These are phyloP conservation scores for Eidolon helvum DNA, from an alignment of 2,113 vertebrate species.

Conservation along the genomic window DNA sequence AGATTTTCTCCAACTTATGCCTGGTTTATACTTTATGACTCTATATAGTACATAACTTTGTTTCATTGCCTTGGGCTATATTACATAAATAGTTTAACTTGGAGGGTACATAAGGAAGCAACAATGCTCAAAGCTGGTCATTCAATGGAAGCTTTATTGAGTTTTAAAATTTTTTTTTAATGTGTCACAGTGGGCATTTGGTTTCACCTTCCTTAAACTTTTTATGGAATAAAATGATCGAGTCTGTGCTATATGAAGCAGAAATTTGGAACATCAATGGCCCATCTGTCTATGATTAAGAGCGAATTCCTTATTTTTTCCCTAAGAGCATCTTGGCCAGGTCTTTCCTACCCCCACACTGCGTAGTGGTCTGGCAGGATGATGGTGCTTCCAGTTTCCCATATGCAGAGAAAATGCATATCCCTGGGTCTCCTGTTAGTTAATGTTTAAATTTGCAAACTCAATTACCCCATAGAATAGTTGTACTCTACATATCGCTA, in stretches of 20 bases:
- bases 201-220: background rate
- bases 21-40: background rate
- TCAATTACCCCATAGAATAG: background rate
- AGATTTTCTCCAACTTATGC: background rate
- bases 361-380: fast-evolving
- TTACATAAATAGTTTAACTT: background rate
- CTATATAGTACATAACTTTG: background rate
- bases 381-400: background rate
- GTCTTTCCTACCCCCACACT: background rate
- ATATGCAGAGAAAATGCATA: background rate
- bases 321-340: background rate
- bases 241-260: background rate
- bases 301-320: background rate
- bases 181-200: background rate
- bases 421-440: fast-evolving
- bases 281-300: background rate
- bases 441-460: background rate
- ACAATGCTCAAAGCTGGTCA: background rate
- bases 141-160: background rate
- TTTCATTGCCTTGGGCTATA: background rate
- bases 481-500: background rate
- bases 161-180: background rate
- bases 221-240: background rate
- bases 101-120: background rate
- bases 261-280: background rate